Percentiles rank a stretch among this genome's conserved stretches.
phyloP scores from a whole-genome alignment of 2,888 invertebrate genomes.

The Cecidostiba fungosa region DNA sequence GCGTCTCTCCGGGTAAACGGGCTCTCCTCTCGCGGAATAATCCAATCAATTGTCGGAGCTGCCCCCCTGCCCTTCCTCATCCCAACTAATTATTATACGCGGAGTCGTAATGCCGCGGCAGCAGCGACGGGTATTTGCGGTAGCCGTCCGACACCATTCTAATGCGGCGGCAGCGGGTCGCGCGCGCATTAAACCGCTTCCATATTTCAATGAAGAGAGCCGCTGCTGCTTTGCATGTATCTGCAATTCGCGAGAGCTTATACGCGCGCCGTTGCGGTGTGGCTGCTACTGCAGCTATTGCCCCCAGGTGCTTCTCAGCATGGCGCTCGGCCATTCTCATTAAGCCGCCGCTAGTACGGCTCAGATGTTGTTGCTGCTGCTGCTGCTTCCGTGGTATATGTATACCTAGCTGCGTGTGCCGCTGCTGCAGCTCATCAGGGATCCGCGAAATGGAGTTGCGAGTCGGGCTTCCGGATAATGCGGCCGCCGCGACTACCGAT shows the following conservation, averaged over 20 bases:
- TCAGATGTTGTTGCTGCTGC: neutral
- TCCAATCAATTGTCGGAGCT: slow-evolving; percentile 53
- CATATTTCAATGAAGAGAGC: slow-evolving; percentile 73
- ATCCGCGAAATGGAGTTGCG: slow-evolving; percentile 54
- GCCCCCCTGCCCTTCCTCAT: no score
- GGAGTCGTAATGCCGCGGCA: slow-evolving; percentile 20
- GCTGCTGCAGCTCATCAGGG: slow-evolving; percentile 42
- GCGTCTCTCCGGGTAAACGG: neutral
- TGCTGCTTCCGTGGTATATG: neutral
- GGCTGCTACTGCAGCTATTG: slow-evolving; percentile 38
- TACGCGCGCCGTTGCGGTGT: neutral
- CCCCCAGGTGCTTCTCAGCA: slow-evolving; percentile 52
- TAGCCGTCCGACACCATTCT: slow-evolving; percentile 41
- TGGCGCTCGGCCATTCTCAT: slow-evolving; percentile 56
- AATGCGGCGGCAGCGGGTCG: slow-evolving; percentile 42
- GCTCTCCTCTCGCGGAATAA: slow-evolving; percentile 32
- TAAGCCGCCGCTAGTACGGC: slow-evolving; percentile 34
- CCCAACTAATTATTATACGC: slow-evolving; percentile 57
- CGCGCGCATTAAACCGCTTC: slow-evolving; percentile 69
- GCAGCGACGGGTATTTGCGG: slow-evolving; percentile 40
- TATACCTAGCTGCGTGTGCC: neutral
- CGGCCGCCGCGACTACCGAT: slow-evolving; percentile 43
- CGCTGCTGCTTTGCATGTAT: slow-evolving; percentile 69
- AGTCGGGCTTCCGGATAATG: slow-evolving; percentile 43
- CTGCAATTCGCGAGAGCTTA: slow-evolving; percentile 66